Conservation (phyloP, 2,113 vertebrate species). For the Kobus ellipsiprymnus region DNA sequence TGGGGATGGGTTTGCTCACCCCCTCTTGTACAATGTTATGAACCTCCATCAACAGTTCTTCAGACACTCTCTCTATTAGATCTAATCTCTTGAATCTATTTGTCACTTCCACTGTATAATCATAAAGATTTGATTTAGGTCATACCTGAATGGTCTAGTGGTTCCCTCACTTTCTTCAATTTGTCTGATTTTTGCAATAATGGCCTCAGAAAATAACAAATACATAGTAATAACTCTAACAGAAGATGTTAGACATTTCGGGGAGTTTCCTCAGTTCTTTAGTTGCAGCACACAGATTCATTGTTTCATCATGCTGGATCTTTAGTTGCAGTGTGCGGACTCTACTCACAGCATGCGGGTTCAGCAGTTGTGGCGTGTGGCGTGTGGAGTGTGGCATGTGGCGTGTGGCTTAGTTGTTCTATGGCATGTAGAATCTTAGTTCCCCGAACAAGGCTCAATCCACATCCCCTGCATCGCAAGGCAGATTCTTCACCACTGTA, state of each 20-base stretch:
- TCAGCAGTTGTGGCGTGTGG: background rate
- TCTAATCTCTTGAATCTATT: background rate
- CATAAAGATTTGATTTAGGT: background rate
- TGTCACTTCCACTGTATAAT: background rate
- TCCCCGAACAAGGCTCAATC: background rate
- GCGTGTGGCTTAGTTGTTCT: background rate
- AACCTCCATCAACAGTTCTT: background rate
- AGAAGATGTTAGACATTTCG: background rate
- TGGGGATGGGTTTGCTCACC: background rate
- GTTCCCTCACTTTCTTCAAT: background rate
- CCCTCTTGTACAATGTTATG: background rate
- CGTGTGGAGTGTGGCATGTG: accelerated
- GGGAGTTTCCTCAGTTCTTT: background rate
- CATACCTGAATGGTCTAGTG: background rate
- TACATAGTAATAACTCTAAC: background rate
- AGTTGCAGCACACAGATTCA: background rate
- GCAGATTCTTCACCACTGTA: background rate
- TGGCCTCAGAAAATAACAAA: background rate
- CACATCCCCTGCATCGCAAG: background rate
- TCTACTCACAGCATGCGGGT: accelerated
- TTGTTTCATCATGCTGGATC: background rate
- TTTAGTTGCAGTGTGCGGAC: background rate
- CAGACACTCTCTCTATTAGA: background rate
- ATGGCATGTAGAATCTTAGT: background rate
- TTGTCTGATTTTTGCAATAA: background rate